Percentiles rank a stretch among this genome's conserved stretches.
Evolutionary conservation across 2,888 invertebrate species (phyloP).

Genomic region (Chorisops tibialis): DNA sequence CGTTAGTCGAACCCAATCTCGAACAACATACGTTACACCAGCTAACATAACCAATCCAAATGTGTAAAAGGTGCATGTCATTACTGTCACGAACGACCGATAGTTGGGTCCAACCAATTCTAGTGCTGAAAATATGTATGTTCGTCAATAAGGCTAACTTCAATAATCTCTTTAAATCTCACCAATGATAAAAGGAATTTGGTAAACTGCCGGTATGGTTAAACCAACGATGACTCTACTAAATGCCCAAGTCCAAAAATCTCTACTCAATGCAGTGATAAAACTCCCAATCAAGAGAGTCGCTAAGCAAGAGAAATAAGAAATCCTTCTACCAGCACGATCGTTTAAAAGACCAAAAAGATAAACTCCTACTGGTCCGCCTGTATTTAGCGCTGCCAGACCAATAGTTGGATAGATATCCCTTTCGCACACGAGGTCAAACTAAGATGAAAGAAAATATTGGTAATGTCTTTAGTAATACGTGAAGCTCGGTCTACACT

Average conservation of each 20-base stretch:
- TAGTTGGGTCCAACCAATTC: slow-evolving; percentile 90
- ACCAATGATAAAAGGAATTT: slow-evolving; percentile 94
- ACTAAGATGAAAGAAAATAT: no score
- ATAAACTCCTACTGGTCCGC: slow-evolving; percentile 87
- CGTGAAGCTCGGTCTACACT: no score
- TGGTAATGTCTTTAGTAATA: no score
- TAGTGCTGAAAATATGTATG: slow-evolving; percentile 62
- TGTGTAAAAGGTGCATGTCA: slow-evolving; percentile 89
- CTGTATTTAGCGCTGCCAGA: slow-evolving; percentile 79
- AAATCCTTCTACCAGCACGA: slow-evolving; percentile 77
- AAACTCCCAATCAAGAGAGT: slow-evolving; percentile 78
- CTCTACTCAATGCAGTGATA: slow-evolving; percentile 71
- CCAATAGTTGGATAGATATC: slow-evolving; percentile 86
- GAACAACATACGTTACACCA: slow-evolving; percentile 76
- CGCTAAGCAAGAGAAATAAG: slow-evolving; percentile 81
- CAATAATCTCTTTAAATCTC: slow-evolving; percentile 46
- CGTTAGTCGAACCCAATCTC: slow-evolving; percentile 80
- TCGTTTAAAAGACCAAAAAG: slow-evolving; percentile 83
- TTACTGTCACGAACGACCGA: slow-evolving; percentile 85
- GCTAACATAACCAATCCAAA: slow-evolving; percentile 79
- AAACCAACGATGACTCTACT: slow-evolving; percentile 82
- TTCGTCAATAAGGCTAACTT: not conserved
- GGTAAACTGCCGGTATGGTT: slow-evolving; percentile 88
- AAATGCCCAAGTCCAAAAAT: slow-evolving; percentile 80
- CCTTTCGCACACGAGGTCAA: slow-evolving; percentile 82